Percentiles rank a stretch among this genome's conserved stretches.
These are phyloP conservation scores for Agrochola circellaris DNA, from an alignment of 2,888 invertebrate genomes.

Conservation along the genomic window DNA sequence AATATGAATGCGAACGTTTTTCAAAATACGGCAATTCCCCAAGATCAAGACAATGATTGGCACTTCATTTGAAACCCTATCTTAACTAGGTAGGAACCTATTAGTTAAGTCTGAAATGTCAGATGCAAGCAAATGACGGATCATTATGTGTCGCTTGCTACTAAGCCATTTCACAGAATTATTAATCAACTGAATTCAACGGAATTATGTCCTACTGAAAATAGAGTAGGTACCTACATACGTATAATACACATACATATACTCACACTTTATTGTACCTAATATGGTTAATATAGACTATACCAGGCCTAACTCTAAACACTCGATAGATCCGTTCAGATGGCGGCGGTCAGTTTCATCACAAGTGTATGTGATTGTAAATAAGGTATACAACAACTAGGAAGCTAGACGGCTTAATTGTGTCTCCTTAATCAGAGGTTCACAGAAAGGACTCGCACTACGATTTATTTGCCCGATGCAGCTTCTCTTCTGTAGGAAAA, in stretches of 20 bases:
- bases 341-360: neutral
- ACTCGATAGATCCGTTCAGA: neutral
- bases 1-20: too few relatives aligned
- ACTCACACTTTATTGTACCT: neutral
- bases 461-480: conserved; percentile 5
- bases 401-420: neutral
- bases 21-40: neutral
- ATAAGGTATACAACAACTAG: neutral
- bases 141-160: neutral
- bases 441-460: neutral
- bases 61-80: neutral
- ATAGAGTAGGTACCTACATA: neutral
- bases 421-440: conserved; percentile 16
- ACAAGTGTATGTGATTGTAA: neutral
- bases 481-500: neutral
- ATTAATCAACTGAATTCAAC: conserved; percentile 18
- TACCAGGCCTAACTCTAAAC: neutral
- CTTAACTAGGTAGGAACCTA: neutral
- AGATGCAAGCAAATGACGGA: neutral
- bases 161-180: conserved; percentile 8
- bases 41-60: neutral
- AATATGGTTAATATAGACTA: neutral
- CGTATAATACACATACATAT: neutral
- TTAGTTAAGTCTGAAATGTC: neutral
- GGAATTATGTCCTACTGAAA: neutral